phyloP scores from a whole-genome alignment of 2,888 invertebrate genomes.

The Troides oblongomaculatus region DNA sequence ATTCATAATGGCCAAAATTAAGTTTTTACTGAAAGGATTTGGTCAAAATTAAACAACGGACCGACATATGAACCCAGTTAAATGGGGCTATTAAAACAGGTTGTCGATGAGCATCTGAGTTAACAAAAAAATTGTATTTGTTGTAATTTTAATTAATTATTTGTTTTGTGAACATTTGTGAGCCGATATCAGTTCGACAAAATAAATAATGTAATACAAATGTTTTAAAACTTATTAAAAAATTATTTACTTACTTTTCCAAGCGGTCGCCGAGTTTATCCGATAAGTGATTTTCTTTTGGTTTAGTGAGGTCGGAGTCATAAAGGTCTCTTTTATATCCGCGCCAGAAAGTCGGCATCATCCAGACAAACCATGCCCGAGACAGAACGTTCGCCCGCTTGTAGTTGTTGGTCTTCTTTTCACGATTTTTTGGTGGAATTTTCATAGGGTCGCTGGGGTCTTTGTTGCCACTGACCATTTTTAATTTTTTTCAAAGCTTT shows the following conservation, averaged over 20 bases:
- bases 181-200: neutral
- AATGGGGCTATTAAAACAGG: neutral
- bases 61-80: neutral
- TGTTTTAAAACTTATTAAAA: neutral
- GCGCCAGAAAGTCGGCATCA: slow-evolving; percentile 79
- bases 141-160: neutral
- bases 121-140: neutral
- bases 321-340: slow-evolving; percentile 83
- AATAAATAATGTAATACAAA: neutral
- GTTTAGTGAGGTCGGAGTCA: slow-evolving; percentile 84
- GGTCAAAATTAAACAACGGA: neutral
- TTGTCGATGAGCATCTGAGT: neutral
- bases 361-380: slow-evolving; percentile 75
- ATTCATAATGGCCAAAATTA: neutral
- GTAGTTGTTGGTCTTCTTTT: slow-evolving; percentile 73
- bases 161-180: neutral
- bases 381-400: slow-evolving; percentile 66
- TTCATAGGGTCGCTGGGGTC: slow-evolving; percentile 65
- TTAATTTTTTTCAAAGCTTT: slow-evolving; percentile 38
- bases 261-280: slow-evolving; percentile 82
- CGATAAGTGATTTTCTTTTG: slow-evolving; percentile 83
- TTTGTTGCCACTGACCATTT: slow-evolving; percentile 77
- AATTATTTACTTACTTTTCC: slow-evolving; percentile 71
- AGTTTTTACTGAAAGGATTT: neutral
- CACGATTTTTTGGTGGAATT: slow-evolving; percentile 70